Base-by-base conservation (phyloP, 1,140 invertebrate genomes). In the Lordiphosa clarofinis region DNA sequence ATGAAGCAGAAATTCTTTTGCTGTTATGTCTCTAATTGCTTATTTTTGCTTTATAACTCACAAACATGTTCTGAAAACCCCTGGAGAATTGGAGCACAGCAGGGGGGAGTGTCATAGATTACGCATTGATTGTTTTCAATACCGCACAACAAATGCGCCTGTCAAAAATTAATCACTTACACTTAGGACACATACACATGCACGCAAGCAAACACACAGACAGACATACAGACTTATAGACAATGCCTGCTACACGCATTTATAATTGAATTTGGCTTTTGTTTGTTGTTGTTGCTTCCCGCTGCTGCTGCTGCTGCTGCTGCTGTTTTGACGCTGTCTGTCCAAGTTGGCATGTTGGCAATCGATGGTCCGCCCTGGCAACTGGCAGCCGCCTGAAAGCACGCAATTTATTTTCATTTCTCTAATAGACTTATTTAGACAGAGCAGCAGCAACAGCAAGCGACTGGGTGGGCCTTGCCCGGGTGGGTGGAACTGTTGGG, bases 371-470 rank as follows among this genome's bases (percentile, higher is more conserved):
- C 50, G 49, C 38, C 53, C 49, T 71, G 66, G 64, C 70, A 68
- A 73, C 63, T 71, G 73, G 74, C 71, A 76, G 75, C 35, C 58
- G 53, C 42, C 72, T 72, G 72, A 72, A 79, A 86, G 79, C 78
- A 86, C 79, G 79, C 79, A 84, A 84, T 84, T 78, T 86, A 79
- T 84, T 84, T 84, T 86, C 78, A 84, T 84, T 84, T 71, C 69
- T 86, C 73, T 84, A 84, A 84, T 84, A 84, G 78, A 84, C 79
- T 84, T 84, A 84, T 84, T 79, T 79, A 84, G 78, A 49, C 65
- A 56, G 58, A 42, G 15, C 37, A 65, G 49, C 38, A 19, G 44
- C 39, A 31, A 10, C 31, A 48, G 13, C 49, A 7, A 46, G 11
- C 38, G 10, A 24, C 21, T 24, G 21, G 21, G 21, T 24, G 21